Evolutionary conservation across 1,140 invertebrate species (phyloP).

Genomic region (Thaumetopoea pityocampa): DNA sequence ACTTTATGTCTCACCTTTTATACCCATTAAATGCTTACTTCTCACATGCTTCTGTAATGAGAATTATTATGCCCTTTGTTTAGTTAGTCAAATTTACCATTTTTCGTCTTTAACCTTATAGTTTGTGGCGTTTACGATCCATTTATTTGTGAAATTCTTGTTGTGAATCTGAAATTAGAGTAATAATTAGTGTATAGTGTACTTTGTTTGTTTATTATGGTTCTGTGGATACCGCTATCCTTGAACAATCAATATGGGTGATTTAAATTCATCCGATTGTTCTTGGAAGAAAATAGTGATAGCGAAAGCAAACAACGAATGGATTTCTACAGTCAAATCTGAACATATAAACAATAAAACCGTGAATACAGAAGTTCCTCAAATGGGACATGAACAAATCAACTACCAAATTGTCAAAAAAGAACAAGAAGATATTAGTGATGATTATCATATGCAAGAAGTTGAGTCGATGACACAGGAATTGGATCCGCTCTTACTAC

Average conservation of each 20-base stretch:
- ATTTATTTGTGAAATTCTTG: no score
- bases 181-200: no score
- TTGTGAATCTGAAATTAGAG: no score
- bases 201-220: conserved; percentile 35
- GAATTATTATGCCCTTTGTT: no score
- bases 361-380: conserved; percentile 13
- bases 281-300: conserved; percentile 69
- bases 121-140: no score
- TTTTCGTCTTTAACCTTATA: no score
- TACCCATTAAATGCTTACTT: no score
- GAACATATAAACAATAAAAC: conserved; percentile 17
- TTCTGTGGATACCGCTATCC: conserved; percentile 62
- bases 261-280: conserved; percentile 48
- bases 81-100: no score
- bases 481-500: conserved; percentile 34
- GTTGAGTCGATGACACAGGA: conserved; percentile 29
- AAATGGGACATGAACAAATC: conserved; percentile 25
- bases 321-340: conserved; percentile 51
- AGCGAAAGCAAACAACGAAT: conserved; percentile 60
- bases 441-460: conserved; percentile 13
- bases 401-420: conserved; percentile 27
- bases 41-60: no score
- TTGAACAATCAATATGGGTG: conserved; percentile 71
- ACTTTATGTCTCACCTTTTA: no score
- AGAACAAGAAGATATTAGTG: conserved; percentile 25